Evolutionary conservation across 2,888 invertebrate genomes (phyloP), one percentile per base, ranked within the genome.

Genomic region (Nemotelus nigrinus): DNA sequence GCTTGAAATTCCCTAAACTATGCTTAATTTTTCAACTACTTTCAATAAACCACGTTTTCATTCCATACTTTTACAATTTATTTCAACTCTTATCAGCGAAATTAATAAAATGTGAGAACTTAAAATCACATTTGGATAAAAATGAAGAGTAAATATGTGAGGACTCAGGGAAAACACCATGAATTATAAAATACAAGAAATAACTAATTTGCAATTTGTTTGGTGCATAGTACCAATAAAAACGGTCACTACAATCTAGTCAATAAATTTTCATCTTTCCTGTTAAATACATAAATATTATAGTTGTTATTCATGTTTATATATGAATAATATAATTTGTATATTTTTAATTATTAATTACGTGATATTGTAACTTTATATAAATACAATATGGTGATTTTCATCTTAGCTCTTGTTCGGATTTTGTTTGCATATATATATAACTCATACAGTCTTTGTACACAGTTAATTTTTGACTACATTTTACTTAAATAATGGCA

Each of bases 171-270:
- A 25, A 25, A 25, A 25, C 25, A 41, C 43, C 25, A n/a, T 6
- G 63, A 63, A 63, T 41, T 43, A 63, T 41, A 70, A 70, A 70
- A 55, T 53, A 70, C 39, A 53, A 8, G 55, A 1, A 6, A 50
- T 68, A 70, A 70, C 70, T 55, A 55, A 70, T 70, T 70, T 68
- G 53, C 68, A 53, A 39, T 70, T 55, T 25, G 25, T 70, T 70
- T 70, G 70, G 70, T 70, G 70, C 70, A 70, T 70, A 70, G 70
- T 70, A 70, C 70, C 70, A 70, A 70, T 70, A 70, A 70, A 67
- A 65, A 70, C 53, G 44, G 55, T 55, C 70, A 70, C 70, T 70
- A 70, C 53, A 68, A 70, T 55, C 70, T 70, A 70, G 70, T 70
- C 41, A 53, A 70, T 70, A 55, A 70, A 55, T 43, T 53, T n/a